These are phyloP conservation scores for Anarrhichthys ocellatus DNA, from an alignment of 2,113 vertebrate genomes.

Conservation along the genomic window DNA sequence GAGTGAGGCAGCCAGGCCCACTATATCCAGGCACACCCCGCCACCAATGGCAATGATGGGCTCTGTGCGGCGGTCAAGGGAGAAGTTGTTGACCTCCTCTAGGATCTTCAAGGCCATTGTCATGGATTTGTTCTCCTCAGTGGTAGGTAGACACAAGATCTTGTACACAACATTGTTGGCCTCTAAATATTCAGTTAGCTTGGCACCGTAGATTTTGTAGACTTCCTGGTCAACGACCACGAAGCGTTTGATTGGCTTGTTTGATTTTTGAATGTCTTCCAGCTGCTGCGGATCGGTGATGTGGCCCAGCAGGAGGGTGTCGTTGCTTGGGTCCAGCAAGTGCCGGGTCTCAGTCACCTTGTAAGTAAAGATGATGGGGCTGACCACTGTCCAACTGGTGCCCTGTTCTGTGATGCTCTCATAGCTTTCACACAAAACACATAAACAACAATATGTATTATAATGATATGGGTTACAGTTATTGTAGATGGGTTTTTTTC, in stretches of 20 bases:
- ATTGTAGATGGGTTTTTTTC: neutral
- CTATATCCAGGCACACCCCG: conserved; percentile 87
- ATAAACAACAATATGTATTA: neutral
- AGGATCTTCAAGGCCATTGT: conserved; percentile 84
- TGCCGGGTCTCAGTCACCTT: conserved; percentile 83
- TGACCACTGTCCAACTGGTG: conserved; percentile 84
- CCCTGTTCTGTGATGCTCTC: conserved; percentile 77
- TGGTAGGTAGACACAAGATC: conserved; percentile 84
- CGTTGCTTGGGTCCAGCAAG: conserved; percentile 83
- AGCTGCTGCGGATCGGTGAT: conserved; percentile 77
- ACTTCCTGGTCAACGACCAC: conserved; percentile 85
- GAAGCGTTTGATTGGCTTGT: conserved; percentile 82
- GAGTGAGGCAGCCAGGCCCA: conserved; percentile 85
- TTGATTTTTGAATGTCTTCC: conserved; percentile 61
- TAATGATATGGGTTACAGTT: neutral
- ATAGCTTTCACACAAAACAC: conserved; percentile 74
- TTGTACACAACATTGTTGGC: conserved; percentile 80
- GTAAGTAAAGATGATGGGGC: conserved; percentile 86
- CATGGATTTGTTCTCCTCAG: conserved; percentile 88
- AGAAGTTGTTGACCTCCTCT: conserved; percentile 86
- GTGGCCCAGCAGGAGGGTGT: conserved; percentile 85
- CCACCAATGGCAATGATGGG: conserved; percentile 88
- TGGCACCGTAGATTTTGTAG: conserved; percentile 81
- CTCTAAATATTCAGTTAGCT: conserved; percentile 79
- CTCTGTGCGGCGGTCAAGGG: conserved; percentile 83